These are phyloP conservation scores for Stenoptilia bipunctidactyla DNA, from an alignment of 2,888 invertebrate species.

Conservation along the genomic window DNA sequence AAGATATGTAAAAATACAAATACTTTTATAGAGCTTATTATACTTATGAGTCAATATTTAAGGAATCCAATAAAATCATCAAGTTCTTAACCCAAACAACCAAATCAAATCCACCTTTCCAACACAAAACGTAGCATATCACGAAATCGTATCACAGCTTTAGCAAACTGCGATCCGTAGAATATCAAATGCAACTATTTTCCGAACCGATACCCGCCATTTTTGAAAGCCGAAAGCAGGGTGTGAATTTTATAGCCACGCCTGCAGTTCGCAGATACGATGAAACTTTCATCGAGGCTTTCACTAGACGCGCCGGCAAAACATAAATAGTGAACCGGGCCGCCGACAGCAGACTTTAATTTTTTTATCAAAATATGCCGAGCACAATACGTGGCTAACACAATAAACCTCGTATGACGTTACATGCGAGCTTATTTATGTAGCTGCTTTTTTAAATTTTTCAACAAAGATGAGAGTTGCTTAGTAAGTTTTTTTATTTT, in stretches of 20 bases:
- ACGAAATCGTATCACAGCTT: not conserved
- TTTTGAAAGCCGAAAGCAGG: constrained; percentile 19
- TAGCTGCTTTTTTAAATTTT: too few species aligned
- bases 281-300: constrained; percentile 62
- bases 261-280: constrained; percentile 60
- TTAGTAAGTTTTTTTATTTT: too few species aligned
- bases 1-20: too few species aligned
- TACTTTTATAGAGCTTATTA: too few species aligned
- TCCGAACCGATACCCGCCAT: constrained; percentile 9
- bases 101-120: too few species aligned
- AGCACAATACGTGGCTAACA: not conserved
- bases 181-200: constrained; percentile 5
- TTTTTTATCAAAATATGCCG: not conserved
- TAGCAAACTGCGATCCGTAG: not conserved
- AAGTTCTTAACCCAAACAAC: too few species aligned
- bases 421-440: too few species aligned
- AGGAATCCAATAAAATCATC: too few species aligned
- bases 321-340: constrained; percentile 35
- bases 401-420: too few species aligned
- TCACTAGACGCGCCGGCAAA: constrained; percentile 41
- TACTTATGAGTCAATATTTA: too few species aligned
- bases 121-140: not conserved
- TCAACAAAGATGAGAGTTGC: too few species aligned
- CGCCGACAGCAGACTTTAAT: constrained; percentile 7
- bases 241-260: constrained; percentile 56